Conservation (phyloP, 2,888 invertebrate species). For the Disparrhopalites patrizii region DNA sequence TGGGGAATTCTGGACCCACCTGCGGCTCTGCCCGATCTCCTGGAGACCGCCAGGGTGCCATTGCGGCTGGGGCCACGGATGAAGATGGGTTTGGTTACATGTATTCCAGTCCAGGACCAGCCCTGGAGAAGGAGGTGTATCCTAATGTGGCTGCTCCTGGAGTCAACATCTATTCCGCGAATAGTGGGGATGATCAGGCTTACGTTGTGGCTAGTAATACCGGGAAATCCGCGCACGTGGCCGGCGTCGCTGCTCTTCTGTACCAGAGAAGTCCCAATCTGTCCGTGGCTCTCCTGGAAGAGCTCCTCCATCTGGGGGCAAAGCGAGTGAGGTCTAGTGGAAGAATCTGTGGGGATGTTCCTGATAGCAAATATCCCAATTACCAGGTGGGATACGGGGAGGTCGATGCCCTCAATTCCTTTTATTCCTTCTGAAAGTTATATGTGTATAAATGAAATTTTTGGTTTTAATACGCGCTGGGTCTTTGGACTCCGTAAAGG, state of each 20-base stretch:
- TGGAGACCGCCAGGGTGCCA: conserved; percentile 2
- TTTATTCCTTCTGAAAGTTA: background rate
- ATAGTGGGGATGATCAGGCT: conserved; percentile 13
- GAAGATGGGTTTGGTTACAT: background rate
- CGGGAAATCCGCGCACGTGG: conserved; percentile 34
- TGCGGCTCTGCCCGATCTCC: conserved; percentile 22
- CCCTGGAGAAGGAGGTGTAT: background rate
- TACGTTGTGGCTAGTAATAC: conserved; percentile 31
- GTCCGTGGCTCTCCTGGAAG: conserved; percentile 12
- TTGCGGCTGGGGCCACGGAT: conserved; percentile 21
- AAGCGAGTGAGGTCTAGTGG: background rate
- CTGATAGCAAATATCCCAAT: conserved; percentile 17
- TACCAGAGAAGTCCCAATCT: conserved; percentile 16
- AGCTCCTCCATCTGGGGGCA: background rate
- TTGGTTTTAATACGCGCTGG: too few species aligned
- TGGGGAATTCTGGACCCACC: conserved; percentile 21
- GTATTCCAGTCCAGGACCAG: conserved; percentile 21
- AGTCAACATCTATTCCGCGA: conserved; percentile 15
- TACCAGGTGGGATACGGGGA: conserved; percentile 24
- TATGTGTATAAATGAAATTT: too few species aligned
- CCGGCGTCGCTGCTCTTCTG: conserved; percentile 34
- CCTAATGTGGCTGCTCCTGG: conserved; percentile 28
- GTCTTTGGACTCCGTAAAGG: too few species aligned
- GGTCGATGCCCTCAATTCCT: conserved; percentile 5
- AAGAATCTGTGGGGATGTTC: conserved; percentile 16